phyloP scores from a whole-genome alignment of 2,888 invertebrate genomes.

The Gymnosoma rotundatum region DNA sequence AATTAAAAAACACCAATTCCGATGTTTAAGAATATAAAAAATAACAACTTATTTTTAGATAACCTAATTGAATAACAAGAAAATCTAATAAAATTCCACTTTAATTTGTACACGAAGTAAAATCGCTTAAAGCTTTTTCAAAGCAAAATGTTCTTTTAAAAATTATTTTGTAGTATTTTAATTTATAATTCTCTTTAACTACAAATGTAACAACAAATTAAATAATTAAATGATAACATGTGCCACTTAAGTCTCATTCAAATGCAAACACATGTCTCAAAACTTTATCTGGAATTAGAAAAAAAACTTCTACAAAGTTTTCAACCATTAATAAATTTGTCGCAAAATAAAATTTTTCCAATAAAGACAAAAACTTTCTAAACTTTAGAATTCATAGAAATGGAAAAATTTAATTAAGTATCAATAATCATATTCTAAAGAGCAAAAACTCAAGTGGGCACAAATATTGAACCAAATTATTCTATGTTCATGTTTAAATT shows the following conservation, averaged over 20 bases:
- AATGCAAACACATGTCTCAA: constrained; percentile 60
- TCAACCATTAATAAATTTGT: constrained; percentile 1
- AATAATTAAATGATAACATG: constrained; percentile 24
- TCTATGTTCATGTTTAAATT: not conserved
- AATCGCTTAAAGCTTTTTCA: too few species aligned
- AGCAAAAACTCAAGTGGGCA: constrained; percentile 19
- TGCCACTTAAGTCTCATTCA: constrained; percentile 55
- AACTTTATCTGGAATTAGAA: constrained; percentile 24
- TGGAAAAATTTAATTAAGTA: constrained; percentile 66
- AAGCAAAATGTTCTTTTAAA: too few species aligned
- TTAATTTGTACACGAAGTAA: too few species aligned
- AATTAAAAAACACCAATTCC: too few species aligned
- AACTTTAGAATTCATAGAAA: constrained; percentile 41
- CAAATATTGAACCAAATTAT: not conserved
- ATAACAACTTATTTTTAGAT: too few species aligned
- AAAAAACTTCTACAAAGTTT: not conserved
- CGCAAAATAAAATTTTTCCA: too few species aligned
- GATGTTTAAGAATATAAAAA: too few species aligned
- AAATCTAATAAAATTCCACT: not conserved
- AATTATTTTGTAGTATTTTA: not conserved
- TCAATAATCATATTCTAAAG: constrained; percentile 41
- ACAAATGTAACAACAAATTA: not conserved
- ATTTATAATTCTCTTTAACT: too few species aligned
- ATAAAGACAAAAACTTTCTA: constrained; percentile 1
- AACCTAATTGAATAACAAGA: not conserved